Evolutionary conservation across 2,797 vertebrate species (phyloP).

Genomic region (Sus cebifrons): DNA sequence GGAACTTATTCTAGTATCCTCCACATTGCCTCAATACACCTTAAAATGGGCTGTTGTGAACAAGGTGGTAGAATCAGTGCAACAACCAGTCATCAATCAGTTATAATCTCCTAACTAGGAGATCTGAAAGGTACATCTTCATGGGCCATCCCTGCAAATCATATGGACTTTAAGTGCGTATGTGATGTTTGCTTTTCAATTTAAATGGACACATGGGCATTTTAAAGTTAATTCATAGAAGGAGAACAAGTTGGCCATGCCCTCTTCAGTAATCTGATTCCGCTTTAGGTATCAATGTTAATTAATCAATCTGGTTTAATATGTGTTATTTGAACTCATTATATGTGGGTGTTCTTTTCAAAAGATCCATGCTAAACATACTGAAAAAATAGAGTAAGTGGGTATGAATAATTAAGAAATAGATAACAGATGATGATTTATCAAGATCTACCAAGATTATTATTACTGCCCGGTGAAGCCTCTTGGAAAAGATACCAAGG

Average conservation of each 20-base stretch:
- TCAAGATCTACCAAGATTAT: background rate
- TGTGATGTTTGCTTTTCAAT: conserved; percentile 1
- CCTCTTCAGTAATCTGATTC: background rate
- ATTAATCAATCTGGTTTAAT: background rate
- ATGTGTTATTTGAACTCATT: background rate
- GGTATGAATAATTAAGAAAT: background rate
- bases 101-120: background rate
- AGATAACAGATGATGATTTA: background rate
- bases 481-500: background rate
- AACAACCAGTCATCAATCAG: background rate
- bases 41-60: background rate
- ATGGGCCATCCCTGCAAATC: background rate
- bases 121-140: background rate
- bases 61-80: background rate
- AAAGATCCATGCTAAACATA: background rate
- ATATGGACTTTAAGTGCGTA: background rate
- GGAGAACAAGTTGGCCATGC: background rate
- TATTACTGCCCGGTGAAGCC: background rate
- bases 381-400: background rate
- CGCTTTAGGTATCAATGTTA: background rate
- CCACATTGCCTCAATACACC: background rate
- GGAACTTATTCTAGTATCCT: background rate
- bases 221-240: background rate
- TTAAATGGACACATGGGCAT: background rate
- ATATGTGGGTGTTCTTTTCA: background rate